phyloP scores from a whole-genome alignment of 2,113 vertebrate genomes.

The Argyrosomus japonicus region DNA sequence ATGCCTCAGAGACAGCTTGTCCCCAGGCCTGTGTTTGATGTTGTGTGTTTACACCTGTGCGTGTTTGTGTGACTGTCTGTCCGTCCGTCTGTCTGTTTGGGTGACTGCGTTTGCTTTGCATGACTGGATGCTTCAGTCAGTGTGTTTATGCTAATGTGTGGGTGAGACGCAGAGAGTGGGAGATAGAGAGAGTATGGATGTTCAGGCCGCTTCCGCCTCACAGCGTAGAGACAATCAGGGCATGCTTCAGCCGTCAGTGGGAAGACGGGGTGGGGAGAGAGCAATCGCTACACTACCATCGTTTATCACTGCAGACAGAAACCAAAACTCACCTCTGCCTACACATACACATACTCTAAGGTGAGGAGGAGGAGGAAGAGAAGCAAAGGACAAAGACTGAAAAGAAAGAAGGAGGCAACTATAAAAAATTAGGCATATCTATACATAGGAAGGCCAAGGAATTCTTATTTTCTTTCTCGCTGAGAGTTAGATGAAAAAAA shows the following conservation, averaged over 20 bases:
- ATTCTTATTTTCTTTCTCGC: too few species aligned
- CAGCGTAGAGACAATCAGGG: slow-evolving; percentile 63
- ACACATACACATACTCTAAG: slow-evolving; percentile 21
- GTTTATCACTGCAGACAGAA: slow-evolving; percentile 53
- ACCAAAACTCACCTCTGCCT: slow-evolving; percentile 47
- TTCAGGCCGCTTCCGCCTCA: slow-evolving; percentile 57
- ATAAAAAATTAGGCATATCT: slow-evolving; percentile 12
- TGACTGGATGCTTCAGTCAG: slow-evolving; percentile 49
- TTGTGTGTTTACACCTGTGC: slow-evolving; percentile 52
- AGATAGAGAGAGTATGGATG: slow-evolving; percentile 10
- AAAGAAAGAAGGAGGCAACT: background rate
- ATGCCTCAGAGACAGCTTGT: slow-evolving; percentile 34
- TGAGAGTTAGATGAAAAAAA: background rate
- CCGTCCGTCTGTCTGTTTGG: slow-evolving; percentile 11
- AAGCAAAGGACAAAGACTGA: background rate
- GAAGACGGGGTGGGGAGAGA: slow-evolving; percentile 50
- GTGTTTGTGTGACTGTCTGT: slow-evolving; percentile 18
- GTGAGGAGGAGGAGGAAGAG: slow-evolving; percentile 13
- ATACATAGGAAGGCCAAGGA: slow-evolving; percentile 1
- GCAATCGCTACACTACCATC: slow-evolving; percentile 36
- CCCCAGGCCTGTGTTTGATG: slow-evolving; percentile 55
- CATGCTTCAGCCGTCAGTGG: slow-evolving; percentile 58
- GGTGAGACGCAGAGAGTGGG: slow-evolving; percentile 16
- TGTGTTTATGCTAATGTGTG: slow-evolving; percentile 50
- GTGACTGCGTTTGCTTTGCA: slow-evolving; percentile 47